A percentile compares a stretch with the other conserved stretches of the same genome.
Conservation (phyloP, 2,113 vertebrate genomes). For the Dromaius novaehollandiae region DNA sequence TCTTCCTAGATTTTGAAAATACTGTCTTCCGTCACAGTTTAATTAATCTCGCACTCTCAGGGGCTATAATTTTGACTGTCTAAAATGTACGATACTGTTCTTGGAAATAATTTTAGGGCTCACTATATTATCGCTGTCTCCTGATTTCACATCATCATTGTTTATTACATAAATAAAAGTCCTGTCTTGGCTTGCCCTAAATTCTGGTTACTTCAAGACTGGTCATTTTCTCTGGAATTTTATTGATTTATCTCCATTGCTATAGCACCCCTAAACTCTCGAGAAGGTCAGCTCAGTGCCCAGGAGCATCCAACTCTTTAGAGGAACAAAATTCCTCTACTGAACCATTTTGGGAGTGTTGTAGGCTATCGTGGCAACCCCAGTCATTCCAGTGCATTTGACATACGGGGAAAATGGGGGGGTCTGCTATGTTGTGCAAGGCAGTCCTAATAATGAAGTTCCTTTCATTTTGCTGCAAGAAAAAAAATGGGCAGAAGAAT, state of each 20-base stretch:
- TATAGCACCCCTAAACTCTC: background rate
- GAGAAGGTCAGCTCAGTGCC: background rate
- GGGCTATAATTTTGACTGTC: background rate
- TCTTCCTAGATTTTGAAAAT: background rate
- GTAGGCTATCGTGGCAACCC: background rate
- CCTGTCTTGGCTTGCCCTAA: background rate
- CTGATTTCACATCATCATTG: background rate
- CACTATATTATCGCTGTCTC: background rate
- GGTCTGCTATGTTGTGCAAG: background rate
- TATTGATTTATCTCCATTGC: background rate
- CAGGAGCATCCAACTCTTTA: background rate
- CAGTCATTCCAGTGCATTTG: background rate
- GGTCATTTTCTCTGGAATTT: background rate
- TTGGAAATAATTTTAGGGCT: background rate
- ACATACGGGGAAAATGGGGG: background rate
- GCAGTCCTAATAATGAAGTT: background rate
- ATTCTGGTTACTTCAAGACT: background rate
- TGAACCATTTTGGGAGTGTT: background rate
- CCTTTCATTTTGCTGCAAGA: background rate
- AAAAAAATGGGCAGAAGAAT: background rate
- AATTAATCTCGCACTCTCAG: slow-evolving; percentile 1
- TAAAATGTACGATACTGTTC: background rate
- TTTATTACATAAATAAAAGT: background rate
- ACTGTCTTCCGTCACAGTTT: background rate
- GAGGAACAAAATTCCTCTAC: background rate